A percentile compares a stretch with the other conserved stretches of the same genome.
phyloP scores from a whole-genome alignment of 2,113 vertebrate genomes.

The Sturnus vulgaris region DNA sequence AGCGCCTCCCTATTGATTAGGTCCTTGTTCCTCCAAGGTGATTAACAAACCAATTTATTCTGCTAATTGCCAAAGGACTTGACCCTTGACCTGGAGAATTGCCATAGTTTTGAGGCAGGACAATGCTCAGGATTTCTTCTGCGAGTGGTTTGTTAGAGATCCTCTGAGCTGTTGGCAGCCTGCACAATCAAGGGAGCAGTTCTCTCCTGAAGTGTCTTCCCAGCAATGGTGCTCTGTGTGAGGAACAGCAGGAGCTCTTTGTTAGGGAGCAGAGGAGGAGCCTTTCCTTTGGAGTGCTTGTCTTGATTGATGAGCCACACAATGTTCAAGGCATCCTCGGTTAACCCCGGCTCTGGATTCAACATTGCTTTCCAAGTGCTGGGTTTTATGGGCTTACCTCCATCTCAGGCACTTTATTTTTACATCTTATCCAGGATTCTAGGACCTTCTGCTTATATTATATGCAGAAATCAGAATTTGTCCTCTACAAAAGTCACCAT shows the following conservation, averaged over 20 bases:
- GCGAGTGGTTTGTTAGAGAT: not conserved
- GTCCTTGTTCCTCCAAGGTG: not conserved
- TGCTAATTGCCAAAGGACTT: not conserved
- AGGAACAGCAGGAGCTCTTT: slow-evolving; percentile 28
- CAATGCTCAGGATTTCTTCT: not conserved
- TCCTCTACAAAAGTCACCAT: not conserved
- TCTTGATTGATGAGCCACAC: slow-evolving; percentile 19
- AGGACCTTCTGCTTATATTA: not conserved
- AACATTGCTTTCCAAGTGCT: not conserved
- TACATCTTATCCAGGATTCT: not conserved
- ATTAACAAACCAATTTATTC: slow-evolving; percentile 20
- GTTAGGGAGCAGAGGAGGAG: not conserved
- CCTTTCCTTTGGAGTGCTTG: not conserved
- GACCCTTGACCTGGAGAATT: not conserved
- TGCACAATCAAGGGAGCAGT: slow-evolving; percentile 16
- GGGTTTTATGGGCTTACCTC: not conserved
- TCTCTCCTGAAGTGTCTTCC: not conserved
- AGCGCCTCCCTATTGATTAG: slow-evolving; percentile 18
- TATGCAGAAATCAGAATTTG: not conserved
- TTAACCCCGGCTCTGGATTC: not conserved
- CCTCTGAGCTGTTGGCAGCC: not conserved
- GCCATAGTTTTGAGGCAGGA: not conserved
- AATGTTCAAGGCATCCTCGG: not conserved
- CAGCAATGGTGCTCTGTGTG: not conserved
- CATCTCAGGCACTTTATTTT: not conserved